Evolutionary conservation across 2,888 invertebrate genomes (phyloP), one percentile per base, ranked within the genome.

Genomic region (Adela reaumurella): DNA sequence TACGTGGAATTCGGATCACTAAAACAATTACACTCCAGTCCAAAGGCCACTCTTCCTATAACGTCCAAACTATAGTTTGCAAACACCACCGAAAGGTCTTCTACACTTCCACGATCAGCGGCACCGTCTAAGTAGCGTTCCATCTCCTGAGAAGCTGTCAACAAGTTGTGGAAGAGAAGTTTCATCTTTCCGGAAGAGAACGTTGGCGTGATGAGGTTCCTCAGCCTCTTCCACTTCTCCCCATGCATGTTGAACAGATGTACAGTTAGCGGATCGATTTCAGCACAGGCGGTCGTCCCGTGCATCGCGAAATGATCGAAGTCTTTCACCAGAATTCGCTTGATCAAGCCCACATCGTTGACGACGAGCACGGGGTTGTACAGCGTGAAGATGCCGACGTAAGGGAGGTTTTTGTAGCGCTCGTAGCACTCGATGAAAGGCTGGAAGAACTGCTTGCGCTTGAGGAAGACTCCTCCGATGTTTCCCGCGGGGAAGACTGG

Each of bases 401-500:
- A 78, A 8, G 76, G 74, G 51, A 73, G 62, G 57, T 70, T 62
- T 57, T 79, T 81, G 58, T 79, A 79, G 45, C 67, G 62, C n/a
- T 69, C 63, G 57, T 87, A 87, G 43, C 82, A 70, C 55, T 86
- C 82, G 50, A 74, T 74, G 47, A 86, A 78, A 16, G 81, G 82
- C 55, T 85, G 78, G 20, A 85, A 85, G 60, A 88, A 82, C 52
- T 84, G 83, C 29, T 74, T 69, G 55, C 81, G 72, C 24, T 81
- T 68, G 46, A 74, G 72, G 2, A 83, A 70, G 6, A 86, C 81
- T 19, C 74, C 66, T 29, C 68, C 67, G 55, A 87, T 68, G 52
- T 84, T 82, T 0, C 89, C 89, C 56, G 84, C 86, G 0, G 86
- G 84, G 52, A 87, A 82, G 14, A 61, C 60, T 0, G 84, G 82